Evolutionary conservation across 2,113 vertebrate genomes (phyloP).

Genomic region (Anarhynchus alexandrinus): DNA sequence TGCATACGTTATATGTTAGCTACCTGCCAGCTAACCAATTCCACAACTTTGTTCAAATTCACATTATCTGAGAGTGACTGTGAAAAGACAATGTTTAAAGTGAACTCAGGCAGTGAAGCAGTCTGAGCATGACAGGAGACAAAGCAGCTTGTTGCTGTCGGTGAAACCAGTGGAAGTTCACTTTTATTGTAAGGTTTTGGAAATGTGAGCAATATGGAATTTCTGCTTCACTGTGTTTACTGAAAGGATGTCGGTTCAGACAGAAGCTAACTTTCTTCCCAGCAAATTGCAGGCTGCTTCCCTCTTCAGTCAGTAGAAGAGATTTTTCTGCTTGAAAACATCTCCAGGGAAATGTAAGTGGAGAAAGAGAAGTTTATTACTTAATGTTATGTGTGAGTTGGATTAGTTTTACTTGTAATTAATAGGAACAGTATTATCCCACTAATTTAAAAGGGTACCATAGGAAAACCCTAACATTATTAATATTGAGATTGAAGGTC

Average conservation of each 20-base stretch:
- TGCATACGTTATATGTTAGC: neutral
- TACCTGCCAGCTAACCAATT: conserved; percentile 49
- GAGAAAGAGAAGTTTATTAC: neutral
- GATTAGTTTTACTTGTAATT: neutral
- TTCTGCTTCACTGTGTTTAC: conserved; percentile 34
- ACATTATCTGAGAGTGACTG: neutral
- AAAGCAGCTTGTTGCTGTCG: neutral
- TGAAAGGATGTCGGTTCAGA: conserved; percentile 45
- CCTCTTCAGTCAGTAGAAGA: conserved; percentile 60
- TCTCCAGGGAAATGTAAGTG: neutral
- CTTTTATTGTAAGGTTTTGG: conserved; percentile 39
- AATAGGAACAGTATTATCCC: neutral
- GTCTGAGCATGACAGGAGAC: neutral
- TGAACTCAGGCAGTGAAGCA: neutral
- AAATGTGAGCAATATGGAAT: neutral
- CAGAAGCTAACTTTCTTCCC: conserved; percentile 63
- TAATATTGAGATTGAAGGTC: neutral
- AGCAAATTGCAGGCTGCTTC: conserved; percentile 37
- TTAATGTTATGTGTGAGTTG: neutral
- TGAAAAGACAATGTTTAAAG: conserved; percentile 15
- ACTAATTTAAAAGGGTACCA: neutral
- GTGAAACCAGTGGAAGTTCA: neutral
- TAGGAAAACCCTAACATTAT: neutral
- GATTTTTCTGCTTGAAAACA: conserved; percentile 52
- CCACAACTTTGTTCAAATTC: conserved; percentile 41